phyloP scores from a whole-genome alignment of 2,113 vertebrate genomes.

The Osmerus eperlanus region DNA sequence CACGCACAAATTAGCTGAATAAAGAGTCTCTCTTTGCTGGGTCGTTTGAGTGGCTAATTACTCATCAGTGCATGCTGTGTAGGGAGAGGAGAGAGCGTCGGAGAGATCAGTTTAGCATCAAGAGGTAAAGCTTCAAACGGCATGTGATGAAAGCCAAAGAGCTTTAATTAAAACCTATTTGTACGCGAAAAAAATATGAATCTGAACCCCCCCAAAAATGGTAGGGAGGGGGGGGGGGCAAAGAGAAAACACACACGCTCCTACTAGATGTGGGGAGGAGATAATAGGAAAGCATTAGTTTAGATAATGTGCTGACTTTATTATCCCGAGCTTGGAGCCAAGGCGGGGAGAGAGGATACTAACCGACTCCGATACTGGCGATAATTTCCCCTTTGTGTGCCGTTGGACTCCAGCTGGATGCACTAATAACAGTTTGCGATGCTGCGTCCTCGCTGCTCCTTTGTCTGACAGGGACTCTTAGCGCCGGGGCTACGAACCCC shows the following conservation, averaged over 20 bases:
- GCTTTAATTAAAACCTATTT: slow-evolving; percentile 77
- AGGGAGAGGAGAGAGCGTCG: slow-evolving; percentile 19
- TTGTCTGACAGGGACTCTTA: slow-evolving; percentile 71
- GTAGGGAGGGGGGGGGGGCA: slow-evolving; percentile 12
- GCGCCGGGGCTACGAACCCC: slow-evolving; percentile 52
- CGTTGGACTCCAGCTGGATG: slow-evolving; percentile 51
- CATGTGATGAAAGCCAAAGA: slow-evolving; percentile 69
- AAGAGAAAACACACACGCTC: slow-evolving; percentile 51
- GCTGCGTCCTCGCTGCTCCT: slow-evolving; percentile 53
- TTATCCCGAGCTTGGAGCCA: slow-evolving; percentile 34
- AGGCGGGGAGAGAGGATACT: slow-evolving; percentile 21
- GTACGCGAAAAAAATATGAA: slow-evolving; percentile 55
- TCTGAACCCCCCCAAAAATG: slow-evolving; percentile 53
- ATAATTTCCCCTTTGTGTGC: slow-evolving; percentile 43
- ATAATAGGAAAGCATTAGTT: slow-evolving; percentile 50
- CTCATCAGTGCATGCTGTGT: slow-evolving; percentile 61
- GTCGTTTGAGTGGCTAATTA: slow-evolving; percentile 70
- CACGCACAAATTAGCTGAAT: slow-evolving; percentile 64
- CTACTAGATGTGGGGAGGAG: slow-evolving; percentile 21
- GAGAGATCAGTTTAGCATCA: slow-evolving; percentile 58
- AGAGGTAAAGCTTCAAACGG: slow-evolving; percentile 73
- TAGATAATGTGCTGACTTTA: slow-evolving; percentile 52
- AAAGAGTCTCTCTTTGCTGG: slow-evolving; percentile 64
- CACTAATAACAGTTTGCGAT: slow-evolving; percentile 65
- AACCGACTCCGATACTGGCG: slow-evolving; percentile 33